Evolutionary conservation across 2,113 vertebrate genomes (phyloP), one percentile per base, ranked within the genome.

Genomic region (Psilopogon haemacephalus): DNA sequence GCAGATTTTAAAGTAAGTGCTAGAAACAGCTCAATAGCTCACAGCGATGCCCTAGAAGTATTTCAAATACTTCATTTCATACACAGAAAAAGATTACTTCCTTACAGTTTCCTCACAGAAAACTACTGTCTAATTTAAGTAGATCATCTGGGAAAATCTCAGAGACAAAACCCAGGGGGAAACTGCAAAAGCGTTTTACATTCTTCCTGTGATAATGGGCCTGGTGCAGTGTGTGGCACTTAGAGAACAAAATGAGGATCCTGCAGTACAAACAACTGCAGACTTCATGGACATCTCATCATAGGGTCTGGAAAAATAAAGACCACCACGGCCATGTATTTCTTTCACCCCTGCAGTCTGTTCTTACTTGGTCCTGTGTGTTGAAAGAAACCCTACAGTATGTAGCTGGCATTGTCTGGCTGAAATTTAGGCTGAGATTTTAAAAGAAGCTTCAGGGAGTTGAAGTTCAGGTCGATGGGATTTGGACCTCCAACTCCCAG

Each of bases 191-290:
- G 1, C 6, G 15, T 50, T 52, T 79, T 46, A 12, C 42, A 19
- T 73, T 79, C 69, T 82, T 63, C 19, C 0, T 35, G 1, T 2
- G n/a, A 27, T 21, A 23, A 70, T 1, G 3, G 24, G 18, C 12
- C 33, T n/a, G 8, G 76, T 44, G 19, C 7, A 4, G 32, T 35
- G 15, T 1, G 2, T 4, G 35, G 42, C 38, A 15, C 48, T 84
- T 21, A 0, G 40, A 85, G 84, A 35, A 46, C 1, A 1, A 64
- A 38, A 9, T 1, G 0, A 38, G 27, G 12, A 19, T 80, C 44
- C 54, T 40, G 35, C 17, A 44, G 32, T 17, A 37, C 35, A 33
- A 26, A 21, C 37, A 60, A 18, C 35, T 48, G 54, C 19, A 26
- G 50, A 55, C 37, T 56, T 24, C 21, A 17, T 30, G 59, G 69